phyloP scores from a whole-genome alignment of 2,113 vertebrate genomes.

The Parus major region DNA sequence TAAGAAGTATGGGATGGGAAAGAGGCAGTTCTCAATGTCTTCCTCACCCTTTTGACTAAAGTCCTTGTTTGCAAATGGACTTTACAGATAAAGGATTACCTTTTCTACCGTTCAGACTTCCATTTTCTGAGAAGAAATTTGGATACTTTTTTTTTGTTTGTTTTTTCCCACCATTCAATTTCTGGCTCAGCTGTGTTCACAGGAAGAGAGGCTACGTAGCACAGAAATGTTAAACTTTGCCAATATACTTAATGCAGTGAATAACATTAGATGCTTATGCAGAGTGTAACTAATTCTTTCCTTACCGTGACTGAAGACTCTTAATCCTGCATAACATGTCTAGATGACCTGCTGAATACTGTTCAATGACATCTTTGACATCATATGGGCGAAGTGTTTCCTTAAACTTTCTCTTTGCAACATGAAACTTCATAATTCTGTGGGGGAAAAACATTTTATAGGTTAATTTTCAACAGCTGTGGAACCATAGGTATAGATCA shows the following conservation, averaged over 20 bases:
- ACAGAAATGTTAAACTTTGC: not conserved
- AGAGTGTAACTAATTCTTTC: not conserved
- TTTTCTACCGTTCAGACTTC: not conserved
- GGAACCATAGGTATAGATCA: not conserved
- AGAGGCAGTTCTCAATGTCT: not conserved
- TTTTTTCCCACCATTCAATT: not conserved
- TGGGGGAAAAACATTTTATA: not conserved
- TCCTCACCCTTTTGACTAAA: not conserved
- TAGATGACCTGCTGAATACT: slow-evolving; percentile 94
- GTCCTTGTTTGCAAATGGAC: not conserved
- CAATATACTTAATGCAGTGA: not conserved
- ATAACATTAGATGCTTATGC: not conserved
- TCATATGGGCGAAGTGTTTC: slow-evolving; percentile 95
- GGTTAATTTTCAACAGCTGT: not conserved
- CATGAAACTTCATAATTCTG: slow-evolving; percentile 98
- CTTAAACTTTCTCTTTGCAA: slow-evolving; percentile 97
- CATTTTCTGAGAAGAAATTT: not conserved
- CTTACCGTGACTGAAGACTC: slow-evolving; percentile 93
- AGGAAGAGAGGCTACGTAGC: not conserved
- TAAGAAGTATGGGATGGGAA: not conserved
- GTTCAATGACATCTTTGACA: slow-evolving; percentile 97
- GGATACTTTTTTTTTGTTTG: not conserved
- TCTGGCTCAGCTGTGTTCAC: not conserved
- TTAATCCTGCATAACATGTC: slow-evolving; percentile 98
- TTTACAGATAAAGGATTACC: not conserved